These are phyloP conservation scores for Drosophila virilis DNA, from an alignment of 1,140 invertebrate species.

Conservation along the genomic window DNA sequence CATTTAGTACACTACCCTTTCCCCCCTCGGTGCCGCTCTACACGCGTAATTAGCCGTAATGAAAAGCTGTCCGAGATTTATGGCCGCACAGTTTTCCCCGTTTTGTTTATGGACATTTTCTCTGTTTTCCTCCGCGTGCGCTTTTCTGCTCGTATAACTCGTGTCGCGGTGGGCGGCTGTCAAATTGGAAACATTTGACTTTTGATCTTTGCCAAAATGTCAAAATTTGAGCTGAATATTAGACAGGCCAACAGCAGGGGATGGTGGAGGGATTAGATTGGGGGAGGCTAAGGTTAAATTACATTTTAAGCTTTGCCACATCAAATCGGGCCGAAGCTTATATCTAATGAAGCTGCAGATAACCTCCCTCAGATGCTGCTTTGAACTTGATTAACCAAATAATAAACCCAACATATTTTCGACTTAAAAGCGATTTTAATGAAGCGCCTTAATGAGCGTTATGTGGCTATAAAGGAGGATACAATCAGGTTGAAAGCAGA, in stretches of 20 bases:
- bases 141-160: constrained; percentile 4
- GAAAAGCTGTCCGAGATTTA: constrained; percentile 57
- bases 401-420: constrained; percentile 1
- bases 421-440: too few relatives aligned
- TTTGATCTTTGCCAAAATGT: constrained; percentile 55
- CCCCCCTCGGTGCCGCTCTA: background rate
- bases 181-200: constrained; percentile 49
- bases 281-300: background rate
- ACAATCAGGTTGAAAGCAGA: too few relatives aligned
- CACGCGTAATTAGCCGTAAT: constrained; percentile 56
- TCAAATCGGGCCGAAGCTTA: background rate
- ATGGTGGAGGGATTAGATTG: background rate
- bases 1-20: background rate
- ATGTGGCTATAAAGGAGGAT: too few relatives aligned
- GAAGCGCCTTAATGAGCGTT: too few relatives aligned
- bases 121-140: background rate
- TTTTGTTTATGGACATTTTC: constrained; percentile 35
- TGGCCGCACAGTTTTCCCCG: constrained; percentile 19
- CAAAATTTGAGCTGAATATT: constrained; percentile 32
- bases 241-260: constrained; percentile 8
- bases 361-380: background rate
- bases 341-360: background rate
- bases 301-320: background rate
- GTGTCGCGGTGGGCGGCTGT: constrained; percentile 9
- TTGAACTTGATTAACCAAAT: background rate